Conservation (phyloP, 2,888 invertebrate genomes). For the Phymatocera aterrima region DNA sequence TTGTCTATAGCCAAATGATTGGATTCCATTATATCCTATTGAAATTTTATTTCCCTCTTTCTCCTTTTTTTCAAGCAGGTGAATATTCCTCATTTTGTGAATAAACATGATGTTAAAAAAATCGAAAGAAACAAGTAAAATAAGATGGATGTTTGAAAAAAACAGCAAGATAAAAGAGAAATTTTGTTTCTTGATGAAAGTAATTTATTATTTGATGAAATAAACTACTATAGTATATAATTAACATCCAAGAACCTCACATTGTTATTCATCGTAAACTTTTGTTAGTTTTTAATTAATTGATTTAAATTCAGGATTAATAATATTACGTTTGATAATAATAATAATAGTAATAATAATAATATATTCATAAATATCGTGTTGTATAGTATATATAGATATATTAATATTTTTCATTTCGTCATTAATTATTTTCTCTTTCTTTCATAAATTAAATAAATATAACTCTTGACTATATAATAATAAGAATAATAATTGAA, state of each 20-base stretch:
- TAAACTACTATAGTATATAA: not conserved
- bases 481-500: constrained; percentile 60
- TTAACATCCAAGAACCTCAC: constrained; percentile 33
- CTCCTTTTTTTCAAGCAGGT: no score
- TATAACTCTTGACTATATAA: constrained; percentile 65
- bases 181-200: not conserved
- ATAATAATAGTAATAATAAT: constrained; percentile 53
- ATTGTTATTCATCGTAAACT: constrained; percentile 54
- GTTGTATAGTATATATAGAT: no score
- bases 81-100: no score
- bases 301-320: constrained; percentile 65
- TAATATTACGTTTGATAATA: constrained; percentile 54
- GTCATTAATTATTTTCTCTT: constrained; percentile 51
- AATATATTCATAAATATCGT: constrained; percentile 67
- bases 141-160: no score
- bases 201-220: not conserved
- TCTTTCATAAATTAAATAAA: constrained; percentile 72
- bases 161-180: not conserved
- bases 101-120: not conserved
- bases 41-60: no score
- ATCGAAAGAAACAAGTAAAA: not conserved
- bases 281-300: constrained; percentile 65
- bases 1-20: no score
- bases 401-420: constrained; percentile 34
- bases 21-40: no score